These are phyloP conservation scores for Hyphantria cunea DNA, from an alignment of 1,140 invertebrate species.

Conservation along the genomic window DNA sequence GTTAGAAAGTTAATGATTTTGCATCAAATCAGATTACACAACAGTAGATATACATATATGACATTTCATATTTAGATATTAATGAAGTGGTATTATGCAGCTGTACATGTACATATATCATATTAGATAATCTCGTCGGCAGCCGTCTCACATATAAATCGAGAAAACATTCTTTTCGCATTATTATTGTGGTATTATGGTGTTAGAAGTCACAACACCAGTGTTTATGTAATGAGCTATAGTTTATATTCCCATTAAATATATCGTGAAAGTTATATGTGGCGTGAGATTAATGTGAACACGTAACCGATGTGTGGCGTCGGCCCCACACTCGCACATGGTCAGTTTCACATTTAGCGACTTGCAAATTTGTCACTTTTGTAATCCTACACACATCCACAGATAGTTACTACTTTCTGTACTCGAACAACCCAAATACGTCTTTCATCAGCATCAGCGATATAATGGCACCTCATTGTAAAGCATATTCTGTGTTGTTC, in stretches of 20 bases:
- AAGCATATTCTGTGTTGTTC: no score
- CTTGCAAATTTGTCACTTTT: not conserved
- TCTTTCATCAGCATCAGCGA: no score
- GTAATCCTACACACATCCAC: not conserved
- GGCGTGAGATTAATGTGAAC: no score
- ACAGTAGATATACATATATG: no score
- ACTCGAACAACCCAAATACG: no score
- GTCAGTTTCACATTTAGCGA: constrained; percentile 1
- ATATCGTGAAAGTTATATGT: not conserved
- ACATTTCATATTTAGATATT: no score
- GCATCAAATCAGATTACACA: no score
- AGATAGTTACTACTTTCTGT: no score
- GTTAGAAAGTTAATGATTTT: no score
- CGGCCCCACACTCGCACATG: not conserved
- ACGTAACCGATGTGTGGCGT: not conserved
- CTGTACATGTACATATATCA: not conserved
- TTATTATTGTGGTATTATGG: not conserved
- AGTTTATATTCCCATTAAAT: constrained; percentile 1
- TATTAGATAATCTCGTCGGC: not conserved
- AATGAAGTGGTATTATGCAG: no score
- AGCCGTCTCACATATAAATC: not conserved
- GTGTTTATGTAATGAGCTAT: not conserved
- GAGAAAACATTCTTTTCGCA: not conserved
- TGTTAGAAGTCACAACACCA: not conserved
- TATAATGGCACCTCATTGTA: no score